phyloP scores from a whole-genome alignment of 92 coral and sea anemone genomes.

The Paragorgia papillata region DNA sequence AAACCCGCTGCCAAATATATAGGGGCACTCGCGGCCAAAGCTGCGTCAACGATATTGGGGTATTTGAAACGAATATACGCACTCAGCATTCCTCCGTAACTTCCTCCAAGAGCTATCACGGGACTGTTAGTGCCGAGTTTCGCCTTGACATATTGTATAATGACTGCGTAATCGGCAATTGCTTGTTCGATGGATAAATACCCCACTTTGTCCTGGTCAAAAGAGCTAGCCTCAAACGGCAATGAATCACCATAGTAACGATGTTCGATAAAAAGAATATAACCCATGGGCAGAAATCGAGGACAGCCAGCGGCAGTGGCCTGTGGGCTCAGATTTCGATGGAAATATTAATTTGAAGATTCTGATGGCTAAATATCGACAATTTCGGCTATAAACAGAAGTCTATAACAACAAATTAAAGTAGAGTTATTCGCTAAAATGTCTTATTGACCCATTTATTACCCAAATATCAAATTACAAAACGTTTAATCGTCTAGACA shows the following conservation, averaged over 20 bases:
- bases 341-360: no score
- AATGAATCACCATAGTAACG: constrained; percentile 91
- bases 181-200: constrained; percentile 87
- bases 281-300: no score
- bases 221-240: constrained; percentile 87
- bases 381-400: no score
- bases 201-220: constrained; percentile 80
- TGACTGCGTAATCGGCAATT: constrained; percentile 86
- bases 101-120: constrained; percentile 94
- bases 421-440: no score
- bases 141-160: constrained; percentile 67
- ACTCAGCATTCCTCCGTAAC: constrained; percentile 97
- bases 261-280: constrained; percentile 90
- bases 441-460: no score
- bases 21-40: constrained; percentile 97
- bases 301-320: no score
- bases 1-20: constrained; percentile 71
- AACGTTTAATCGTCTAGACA: no score
- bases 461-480: no score
- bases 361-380: no score
- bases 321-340: no score
- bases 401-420: no score
- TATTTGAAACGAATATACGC: constrained; percentile 93
- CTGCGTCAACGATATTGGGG: constrained; percentile 84
- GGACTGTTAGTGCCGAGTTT: constrained; percentile 69